Percentiles rank a stretch among this genome's conserved stretches.
Conservation (phyloP, 2,888 invertebrate genomes). For the Mesorhabditis belari region DNA sequence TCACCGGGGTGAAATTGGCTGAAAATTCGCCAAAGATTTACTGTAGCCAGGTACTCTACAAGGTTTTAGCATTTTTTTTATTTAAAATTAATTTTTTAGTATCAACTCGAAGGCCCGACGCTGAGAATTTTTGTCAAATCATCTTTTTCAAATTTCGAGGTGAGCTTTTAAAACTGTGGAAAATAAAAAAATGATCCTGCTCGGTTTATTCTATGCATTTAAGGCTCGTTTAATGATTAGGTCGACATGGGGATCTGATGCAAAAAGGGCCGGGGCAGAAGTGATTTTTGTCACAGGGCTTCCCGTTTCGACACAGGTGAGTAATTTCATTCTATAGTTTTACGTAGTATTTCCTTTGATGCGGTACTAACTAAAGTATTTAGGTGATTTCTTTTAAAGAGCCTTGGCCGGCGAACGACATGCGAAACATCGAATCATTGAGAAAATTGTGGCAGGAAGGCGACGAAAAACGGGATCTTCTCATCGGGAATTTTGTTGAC, state of each 20-base stretch:
- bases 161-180: conserved; percentile 5
- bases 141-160: conserved; percentile 18
- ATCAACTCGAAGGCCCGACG: no score
- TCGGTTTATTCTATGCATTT: conserved; percentile 2
- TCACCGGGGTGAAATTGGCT: background rate
- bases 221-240: conserved; percentile 28
- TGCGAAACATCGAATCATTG: no score
- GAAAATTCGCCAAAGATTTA: no score
- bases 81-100: no score
- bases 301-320: background rate
- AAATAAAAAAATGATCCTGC: background rate
- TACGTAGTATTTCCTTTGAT: no score
- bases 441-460: conserved; percentile 15
- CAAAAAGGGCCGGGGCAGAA: conserved; percentile 7
- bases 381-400: no score
- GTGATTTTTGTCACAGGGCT: conserved; percentile 31
- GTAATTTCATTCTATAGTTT: no score
- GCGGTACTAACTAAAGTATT: no score
- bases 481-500: conserved; percentile 33
- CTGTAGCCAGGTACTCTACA: no score
- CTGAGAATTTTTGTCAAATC: conserved; percentile 36
- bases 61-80: no score
- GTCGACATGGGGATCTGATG: conserved; percentile 23
- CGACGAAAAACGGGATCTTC: conserved; percentile 22
- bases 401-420: no score